These are phyloP conservation scores for Macaria liturata DNA, from an alignment of 2,888 invertebrate genomes.

Conservation along the genomic window DNA sequence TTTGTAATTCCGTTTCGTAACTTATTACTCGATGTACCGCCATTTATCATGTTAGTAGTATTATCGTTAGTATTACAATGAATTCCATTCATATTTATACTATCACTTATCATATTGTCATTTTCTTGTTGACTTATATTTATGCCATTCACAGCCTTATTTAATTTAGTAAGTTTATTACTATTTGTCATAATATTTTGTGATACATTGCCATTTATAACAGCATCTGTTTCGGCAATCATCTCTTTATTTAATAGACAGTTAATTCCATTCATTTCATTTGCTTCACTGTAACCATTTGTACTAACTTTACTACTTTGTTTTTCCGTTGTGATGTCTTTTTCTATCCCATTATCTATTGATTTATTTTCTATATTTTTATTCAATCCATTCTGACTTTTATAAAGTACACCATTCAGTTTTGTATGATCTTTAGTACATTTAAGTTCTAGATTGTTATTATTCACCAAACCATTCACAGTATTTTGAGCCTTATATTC, in stretches of 20 bases:
- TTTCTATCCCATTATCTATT: no score
- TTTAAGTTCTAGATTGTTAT: not conserved
- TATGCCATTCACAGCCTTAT: not conserved
- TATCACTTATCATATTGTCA: not conserved
- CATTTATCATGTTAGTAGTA: no score
- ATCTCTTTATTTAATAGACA: no score
- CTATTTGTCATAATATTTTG: not conserved
- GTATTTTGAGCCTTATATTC: no score
- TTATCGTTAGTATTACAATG: no score
- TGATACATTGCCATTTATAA: not conserved
- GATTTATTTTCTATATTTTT: no score
- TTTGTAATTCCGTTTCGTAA: not conserved
- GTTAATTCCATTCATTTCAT: not conserved
- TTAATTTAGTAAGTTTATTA: not conserved
- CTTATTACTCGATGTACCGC: no score
- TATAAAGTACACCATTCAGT: no score
- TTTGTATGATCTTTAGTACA: no score
- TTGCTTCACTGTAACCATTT: slow-evolving; percentile 1
- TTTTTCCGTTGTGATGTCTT: not conserved
- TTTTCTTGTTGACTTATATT: not conserved
- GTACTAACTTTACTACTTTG: not conserved
- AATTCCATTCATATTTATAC: not conserved
- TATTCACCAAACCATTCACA: slow-evolving; percentile 26
- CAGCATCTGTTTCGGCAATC: not conserved
- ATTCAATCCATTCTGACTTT: no score